Percentiles rank a stretch among this genome's conserved stretches.
phyloP scores from a whole-genome alignment of 2,113 vertebrate species.

The Saguinus midas region DNA sequence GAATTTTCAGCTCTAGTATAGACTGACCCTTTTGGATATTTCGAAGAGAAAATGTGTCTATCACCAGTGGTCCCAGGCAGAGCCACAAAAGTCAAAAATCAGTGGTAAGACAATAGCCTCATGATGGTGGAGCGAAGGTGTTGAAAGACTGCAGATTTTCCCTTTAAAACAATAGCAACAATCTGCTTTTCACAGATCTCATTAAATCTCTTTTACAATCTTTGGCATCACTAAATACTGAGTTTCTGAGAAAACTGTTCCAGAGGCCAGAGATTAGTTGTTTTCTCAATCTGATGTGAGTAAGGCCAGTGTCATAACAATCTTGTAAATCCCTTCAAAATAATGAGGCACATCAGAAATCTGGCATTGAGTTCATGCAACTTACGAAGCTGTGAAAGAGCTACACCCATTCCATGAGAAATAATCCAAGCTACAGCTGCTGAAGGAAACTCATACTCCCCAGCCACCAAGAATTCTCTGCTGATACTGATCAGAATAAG shows the following conservation, averaged over 20 bases:
- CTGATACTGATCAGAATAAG: background rate
- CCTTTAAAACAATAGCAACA: background rate
- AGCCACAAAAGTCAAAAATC: background rate
- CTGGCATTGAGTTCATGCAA: background rate
- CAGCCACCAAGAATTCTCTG: background rate
- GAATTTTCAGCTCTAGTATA: background rate
- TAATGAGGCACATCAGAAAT: conserved; percentile 20
- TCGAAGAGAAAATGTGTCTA: background rate
- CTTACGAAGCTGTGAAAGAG: background rate
- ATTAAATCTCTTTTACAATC: background rate
- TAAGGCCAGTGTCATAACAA: background rate
- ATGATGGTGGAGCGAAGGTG: fast-evolving
- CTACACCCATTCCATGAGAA: conserved; percentile 3
- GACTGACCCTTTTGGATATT: background rate
- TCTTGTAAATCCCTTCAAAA: background rate
- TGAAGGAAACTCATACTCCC: background rate
- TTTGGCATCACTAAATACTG: background rate
- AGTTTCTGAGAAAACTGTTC: background rate
- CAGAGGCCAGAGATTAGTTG: background rate
- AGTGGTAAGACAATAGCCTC: background rate
- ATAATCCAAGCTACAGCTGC: background rate
- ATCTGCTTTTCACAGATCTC: background rate
- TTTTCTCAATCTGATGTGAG: background rate
- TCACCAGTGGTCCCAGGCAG: background rate
- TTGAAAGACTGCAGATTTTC: background rate